A percentile compares a stretch with the other conserved stretches of the same genome.
Evolutionary conservation across 2,113 vertebrate genomes (phyloP).

Genomic region (Sturnus vulgaris): DNA sequence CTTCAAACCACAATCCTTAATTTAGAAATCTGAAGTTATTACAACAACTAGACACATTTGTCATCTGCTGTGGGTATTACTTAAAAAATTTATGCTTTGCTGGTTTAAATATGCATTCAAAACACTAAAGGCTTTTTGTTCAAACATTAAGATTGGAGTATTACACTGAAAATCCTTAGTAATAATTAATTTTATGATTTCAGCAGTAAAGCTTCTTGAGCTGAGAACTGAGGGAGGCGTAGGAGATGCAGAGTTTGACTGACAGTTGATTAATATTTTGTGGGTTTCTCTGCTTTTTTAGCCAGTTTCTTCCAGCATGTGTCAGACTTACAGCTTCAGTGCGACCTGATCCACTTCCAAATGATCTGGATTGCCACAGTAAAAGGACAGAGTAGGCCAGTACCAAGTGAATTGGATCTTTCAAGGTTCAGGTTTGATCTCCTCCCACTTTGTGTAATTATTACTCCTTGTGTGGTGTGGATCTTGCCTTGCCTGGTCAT

Average conservation of each 20-base stretch:
- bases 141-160: slow-evolving; percentile 1
- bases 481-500: not conserved
- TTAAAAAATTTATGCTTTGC: slow-evolving; percentile 37
- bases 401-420: not conserved
- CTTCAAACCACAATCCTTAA: slow-evolving; percentile 7
- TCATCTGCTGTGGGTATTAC: slow-evolving; percentile 5
- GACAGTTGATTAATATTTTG: not conserved
- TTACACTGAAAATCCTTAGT: not conserved
- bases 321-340: not conserved
- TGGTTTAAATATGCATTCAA: slow-evolving; percentile 41
- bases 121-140: slow-evolving; percentile 29
- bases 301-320: not conserved
- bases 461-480: not conserved
- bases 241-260: not conserved
- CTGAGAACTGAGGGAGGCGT: not conserved
- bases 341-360: not conserved
- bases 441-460: not conserved
- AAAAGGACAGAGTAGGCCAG: not conserved
- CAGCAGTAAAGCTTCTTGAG: not conserved
- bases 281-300: not conserved
- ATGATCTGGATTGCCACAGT: not conserved
- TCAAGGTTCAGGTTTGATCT: not conserved
- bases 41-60: not conserved
- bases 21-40: slow-evolving; percentile 42
- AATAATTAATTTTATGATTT: slow-evolving; percentile 41